A percentile compares a stretch with the other conserved stretches of the same genome.
Evolutionary conservation across 2,113 vertebrate species (phyloP).

Genomic region (Semnornis frantzii): DNA sequence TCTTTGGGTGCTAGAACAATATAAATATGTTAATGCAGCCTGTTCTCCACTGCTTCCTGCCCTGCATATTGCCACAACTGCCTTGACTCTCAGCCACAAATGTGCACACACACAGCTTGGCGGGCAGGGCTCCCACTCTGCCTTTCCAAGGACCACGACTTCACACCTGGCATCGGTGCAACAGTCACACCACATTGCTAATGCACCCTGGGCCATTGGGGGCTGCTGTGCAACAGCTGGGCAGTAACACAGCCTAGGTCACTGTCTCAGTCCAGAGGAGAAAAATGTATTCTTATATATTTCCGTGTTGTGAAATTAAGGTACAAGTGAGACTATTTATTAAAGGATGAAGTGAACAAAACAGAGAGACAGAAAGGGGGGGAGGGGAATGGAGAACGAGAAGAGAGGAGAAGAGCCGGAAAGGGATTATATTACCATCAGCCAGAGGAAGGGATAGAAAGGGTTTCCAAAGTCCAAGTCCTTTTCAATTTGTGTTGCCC

Average conservation of each 20-base stretch:
- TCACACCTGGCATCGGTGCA: fast-evolving
- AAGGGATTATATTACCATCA: too few relatives aligned
- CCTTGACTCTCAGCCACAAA: neutral
- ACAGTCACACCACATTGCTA: fast-evolving
- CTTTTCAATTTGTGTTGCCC: too few relatives aligned
- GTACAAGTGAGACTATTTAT: too few relatives aligned
- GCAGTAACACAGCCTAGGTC: neutral
- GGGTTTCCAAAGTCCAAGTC: too few relatives aligned
- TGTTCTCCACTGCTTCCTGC: neutral
- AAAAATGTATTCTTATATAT: too few relatives aligned
- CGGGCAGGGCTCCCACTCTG: neutral
- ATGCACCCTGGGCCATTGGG: fast-evolving
- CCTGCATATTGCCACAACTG: neutral
- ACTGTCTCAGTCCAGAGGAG: too few relatives aligned
- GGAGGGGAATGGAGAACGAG: too few relatives aligned
- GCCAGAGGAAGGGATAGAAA: too few relatives aligned
- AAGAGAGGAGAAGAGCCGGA: too few relatives aligned
- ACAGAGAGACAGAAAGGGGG: too few relatives aligned
- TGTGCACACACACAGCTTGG: fast-evolving
- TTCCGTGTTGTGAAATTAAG: too few relatives aligned
- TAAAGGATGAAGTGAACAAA: too few relatives aligned
- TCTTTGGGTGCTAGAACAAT: neutral
- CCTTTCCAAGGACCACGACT: fast-evolving
- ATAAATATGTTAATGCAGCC: neutral
- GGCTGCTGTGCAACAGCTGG: fast-evolving